phyloP scores from a whole-genome alignment of 2,113 vertebrate genomes.

The Isichthys henryi region DNA sequence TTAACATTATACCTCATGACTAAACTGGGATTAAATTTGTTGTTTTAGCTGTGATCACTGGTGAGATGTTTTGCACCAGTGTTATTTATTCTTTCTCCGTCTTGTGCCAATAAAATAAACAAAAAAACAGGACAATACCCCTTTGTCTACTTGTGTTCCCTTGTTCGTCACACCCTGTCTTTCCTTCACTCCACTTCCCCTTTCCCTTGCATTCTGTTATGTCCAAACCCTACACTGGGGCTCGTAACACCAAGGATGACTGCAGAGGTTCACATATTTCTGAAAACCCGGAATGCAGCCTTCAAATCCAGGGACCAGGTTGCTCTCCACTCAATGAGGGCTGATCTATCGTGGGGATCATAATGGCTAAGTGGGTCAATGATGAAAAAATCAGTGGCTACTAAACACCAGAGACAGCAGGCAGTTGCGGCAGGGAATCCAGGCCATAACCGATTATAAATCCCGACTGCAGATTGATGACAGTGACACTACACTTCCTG shows the following conservation, averaged over 20 bases:
- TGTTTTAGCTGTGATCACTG: no score
- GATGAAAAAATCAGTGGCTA: not conserved
- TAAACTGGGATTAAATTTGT: no score
- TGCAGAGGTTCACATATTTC: not conserved
- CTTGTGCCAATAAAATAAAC: no score
- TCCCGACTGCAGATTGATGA: not conserved
- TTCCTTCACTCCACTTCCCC: no score
- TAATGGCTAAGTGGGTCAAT: not conserved
- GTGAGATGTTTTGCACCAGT: no score
- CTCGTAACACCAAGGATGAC: not conserved
- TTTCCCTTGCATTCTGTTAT: no score
- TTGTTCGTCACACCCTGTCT: no score
- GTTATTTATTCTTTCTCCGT: no score
- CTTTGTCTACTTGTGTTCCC: no score
- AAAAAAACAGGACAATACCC: no score
- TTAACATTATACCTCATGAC: no score
- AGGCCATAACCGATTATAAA: not conserved
- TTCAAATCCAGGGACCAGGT: not conserved
- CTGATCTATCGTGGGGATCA: not conserved
- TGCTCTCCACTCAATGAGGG: not conserved
- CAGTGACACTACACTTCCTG: not conserved
- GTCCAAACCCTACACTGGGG: no score
- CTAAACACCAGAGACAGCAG: not conserved
- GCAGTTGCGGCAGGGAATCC: not conserved
- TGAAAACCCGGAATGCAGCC: not conserved